A percentile compares a stretch with the other conserved stretches of the same genome.
Evolutionary conservation across 2,113 vertebrate species (phyloP).

Genomic region (Cebidichthys violaceus): DNA sequence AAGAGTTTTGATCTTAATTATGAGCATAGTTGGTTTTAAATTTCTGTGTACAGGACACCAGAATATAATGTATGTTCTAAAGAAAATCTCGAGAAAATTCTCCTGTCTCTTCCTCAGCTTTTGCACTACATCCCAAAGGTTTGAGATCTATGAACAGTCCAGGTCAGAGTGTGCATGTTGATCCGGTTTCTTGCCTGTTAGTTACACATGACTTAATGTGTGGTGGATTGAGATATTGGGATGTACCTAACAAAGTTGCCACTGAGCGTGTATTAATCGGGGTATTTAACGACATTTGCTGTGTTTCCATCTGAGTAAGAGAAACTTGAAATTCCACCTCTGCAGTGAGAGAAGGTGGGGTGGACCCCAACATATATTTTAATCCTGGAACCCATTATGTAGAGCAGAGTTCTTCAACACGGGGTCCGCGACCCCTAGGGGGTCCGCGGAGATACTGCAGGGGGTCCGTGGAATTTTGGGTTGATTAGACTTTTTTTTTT

Average conservation of each 20-base stretch:
- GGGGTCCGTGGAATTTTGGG: too few relatives aligned
- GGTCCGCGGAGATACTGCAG: too few relatives aligned
- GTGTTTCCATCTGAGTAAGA: not conserved
- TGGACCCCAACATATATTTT: not conserved
- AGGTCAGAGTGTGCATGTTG: not conserved
- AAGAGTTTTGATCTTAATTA: too few relatives aligned
- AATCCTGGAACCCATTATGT: not conserved
- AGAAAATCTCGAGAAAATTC: not conserved
- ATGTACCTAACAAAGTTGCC: not conserved
- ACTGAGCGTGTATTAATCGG: not conserved
- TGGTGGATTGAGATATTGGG: not conserved
- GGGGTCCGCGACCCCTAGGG: too few relatives aligned
- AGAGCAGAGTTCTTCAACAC: too few relatives aligned
- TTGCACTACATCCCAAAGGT: not conserved
- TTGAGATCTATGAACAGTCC: not conserved
- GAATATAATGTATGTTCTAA: not conserved
- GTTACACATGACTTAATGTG: not conserved
- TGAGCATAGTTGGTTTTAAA: too few relatives aligned
- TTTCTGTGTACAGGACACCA: not conserved
- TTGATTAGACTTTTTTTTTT: too few relatives aligned
- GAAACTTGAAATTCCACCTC: too few relatives aligned
- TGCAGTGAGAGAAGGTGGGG: not conserved
- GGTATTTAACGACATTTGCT: conserved; percentile 1
- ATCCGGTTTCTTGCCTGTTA: not conserved
- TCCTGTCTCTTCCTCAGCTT: not conserved